These are phyloP conservation scores for Lycocorax pyrrhopterus DNA, from an alignment of 2,113 vertebrate genomes.

Conservation along the genomic window DNA sequence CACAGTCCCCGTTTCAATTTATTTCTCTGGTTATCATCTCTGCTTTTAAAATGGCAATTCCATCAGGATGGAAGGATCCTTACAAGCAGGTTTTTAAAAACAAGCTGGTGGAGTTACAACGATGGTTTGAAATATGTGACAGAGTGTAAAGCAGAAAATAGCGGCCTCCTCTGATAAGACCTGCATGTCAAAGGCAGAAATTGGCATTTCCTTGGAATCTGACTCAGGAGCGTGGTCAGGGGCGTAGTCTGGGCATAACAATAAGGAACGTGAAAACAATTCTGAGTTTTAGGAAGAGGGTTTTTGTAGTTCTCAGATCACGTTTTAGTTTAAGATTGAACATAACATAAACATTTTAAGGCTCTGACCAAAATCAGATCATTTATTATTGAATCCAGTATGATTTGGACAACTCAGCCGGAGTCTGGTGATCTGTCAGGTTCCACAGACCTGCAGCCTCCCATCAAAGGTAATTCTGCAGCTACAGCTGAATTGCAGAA, in stretches of 20 bases:
- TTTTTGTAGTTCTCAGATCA: not conserved
- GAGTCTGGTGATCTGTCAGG: not conserved
- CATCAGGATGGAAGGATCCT: not conserved
- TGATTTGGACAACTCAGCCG: not conserved
- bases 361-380: not conserved
- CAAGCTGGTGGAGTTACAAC: not conserved
- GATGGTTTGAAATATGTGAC: not conserved
- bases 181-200: not conserved
- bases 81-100: not conserved
- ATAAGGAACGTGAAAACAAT: not conserved
- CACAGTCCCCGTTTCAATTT: not conserved
- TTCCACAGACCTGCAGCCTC: not conserved
- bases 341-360: not conserved
- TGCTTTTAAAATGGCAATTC: not conserved
- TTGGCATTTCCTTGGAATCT: not conserved
- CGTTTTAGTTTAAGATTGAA: not conserved
- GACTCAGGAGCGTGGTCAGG: fast-evolving
- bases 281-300: not conserved
- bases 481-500: not conserved
- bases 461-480: not conserved
- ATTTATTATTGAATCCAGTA: not conserved
- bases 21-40: not conserved
- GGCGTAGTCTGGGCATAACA: not conserved
- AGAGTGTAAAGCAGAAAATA: not conserved
- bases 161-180: not conserved